Percentiles rank a stretch among this genome's conserved stretches.
These are phyloP conservation scores for Nyctibius bracteatus DNA, from an alignment of 2,113 vertebrate genomes.

Conservation along the genomic window DNA sequence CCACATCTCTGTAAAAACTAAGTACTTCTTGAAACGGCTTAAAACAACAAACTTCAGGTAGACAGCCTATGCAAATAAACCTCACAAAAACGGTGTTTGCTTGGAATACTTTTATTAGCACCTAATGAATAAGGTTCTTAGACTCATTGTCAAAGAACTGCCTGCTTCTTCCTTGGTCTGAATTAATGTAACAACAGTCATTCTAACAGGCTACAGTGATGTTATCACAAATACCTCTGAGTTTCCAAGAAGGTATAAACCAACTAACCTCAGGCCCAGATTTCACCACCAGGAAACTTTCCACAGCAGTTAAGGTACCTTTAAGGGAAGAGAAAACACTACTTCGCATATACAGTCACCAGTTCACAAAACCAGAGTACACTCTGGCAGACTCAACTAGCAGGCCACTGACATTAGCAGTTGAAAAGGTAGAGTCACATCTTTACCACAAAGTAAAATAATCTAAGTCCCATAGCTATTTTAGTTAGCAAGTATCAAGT, in stretches of 20 bases:
- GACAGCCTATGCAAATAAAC: background rate
- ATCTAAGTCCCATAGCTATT: background rate
- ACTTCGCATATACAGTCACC: background rate
- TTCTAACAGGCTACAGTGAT: background rate
- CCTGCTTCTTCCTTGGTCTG: background rate
- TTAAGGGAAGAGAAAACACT: background rate
- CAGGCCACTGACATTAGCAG: background rate
- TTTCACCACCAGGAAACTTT: constrained; percentile 87
- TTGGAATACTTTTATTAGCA: background rate
- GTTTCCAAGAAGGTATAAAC: background rate
- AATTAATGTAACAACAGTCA: background rate
- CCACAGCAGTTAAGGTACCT: constrained; percentile 89
- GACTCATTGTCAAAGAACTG: background rate
- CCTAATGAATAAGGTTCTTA: background rate
- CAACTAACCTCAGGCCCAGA: constrained; percentile 85
- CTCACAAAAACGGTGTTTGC: background rate
- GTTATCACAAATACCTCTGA: background rate
- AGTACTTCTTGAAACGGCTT: background rate
- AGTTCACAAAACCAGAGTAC: background rate
- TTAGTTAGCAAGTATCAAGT: background rate
- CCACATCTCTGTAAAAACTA: background rate
- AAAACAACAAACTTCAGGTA: background rate
- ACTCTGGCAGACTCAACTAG: background rate
- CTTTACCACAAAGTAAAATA: background rate
- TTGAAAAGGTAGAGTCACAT: background rate